Conservation (phyloP, 2,888 invertebrate genomes). For the Brenthis hecate region DNA sequence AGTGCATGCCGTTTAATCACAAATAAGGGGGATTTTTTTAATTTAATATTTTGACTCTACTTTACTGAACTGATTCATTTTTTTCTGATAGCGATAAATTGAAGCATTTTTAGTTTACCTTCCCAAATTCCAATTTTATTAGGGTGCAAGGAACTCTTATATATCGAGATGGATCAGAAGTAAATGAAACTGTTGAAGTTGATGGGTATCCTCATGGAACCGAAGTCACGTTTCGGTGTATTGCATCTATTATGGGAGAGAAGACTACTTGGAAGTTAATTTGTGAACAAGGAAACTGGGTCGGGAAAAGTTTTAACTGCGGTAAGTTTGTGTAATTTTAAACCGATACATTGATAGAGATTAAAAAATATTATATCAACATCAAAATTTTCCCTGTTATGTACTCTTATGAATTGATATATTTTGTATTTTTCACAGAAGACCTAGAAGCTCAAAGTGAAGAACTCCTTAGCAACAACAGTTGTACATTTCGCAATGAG, state of each 20-base stretch:
- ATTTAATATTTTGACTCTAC: slow-evolving; percentile 34
- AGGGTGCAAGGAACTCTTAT: slow-evolving; percentile 90
- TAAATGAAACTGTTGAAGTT: slow-evolving; percentile 84
- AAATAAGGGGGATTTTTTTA: slow-evolving; percentile 31
- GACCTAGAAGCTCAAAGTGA: slow-evolving; percentile 75
- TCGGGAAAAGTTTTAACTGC: slow-evolving; percentile 90
- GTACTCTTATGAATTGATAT: no score
- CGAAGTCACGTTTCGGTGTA: slow-evolving; percentile 92
- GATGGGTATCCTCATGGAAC: slow-evolving; percentile 90
- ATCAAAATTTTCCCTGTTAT: no score
- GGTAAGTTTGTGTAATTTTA: slow-evolving; percentile 77
- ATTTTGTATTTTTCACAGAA: slow-evolving; percentile 53
- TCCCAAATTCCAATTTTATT: slow-evolving; percentile 37
- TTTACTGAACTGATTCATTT: slow-evolving; percentile 35
- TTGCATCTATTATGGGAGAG: slow-evolving; percentile 90
- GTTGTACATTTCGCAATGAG: slow-evolving; percentile 89
- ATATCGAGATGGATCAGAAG: slow-evolving; percentile 87
- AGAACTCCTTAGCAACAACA: slow-evolving; percentile 84
- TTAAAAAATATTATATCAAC: no score
- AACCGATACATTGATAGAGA: no score
- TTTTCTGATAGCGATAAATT: slow-evolving; percentile 21
- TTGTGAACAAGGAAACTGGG: slow-evolving; percentile 93
- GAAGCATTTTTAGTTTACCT: slow-evolving; percentile 33
- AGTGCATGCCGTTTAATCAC: slow-evolving; percentile 62
- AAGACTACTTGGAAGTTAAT: slow-evolving; percentile 92